Base-by-base conservation (phyloP, 1,140 invertebrate genomes). In the Conus betulinus region DNA sequence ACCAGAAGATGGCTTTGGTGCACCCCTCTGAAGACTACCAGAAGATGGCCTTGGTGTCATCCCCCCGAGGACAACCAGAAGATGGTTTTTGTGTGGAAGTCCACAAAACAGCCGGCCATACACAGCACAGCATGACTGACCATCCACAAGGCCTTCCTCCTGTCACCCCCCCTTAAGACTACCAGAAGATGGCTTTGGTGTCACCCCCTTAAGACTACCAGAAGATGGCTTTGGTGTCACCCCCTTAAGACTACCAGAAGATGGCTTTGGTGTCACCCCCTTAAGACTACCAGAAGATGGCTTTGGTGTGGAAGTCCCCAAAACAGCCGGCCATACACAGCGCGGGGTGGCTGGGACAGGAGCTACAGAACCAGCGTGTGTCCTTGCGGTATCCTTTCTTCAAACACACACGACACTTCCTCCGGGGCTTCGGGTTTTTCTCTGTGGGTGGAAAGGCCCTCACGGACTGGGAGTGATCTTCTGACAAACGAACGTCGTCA, bases 401-500 rank as follows among this genome's bases (percentile, higher is more conserved):
- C 51, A 53, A 20, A 23, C 79, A 81, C 51, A 81, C 79, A 3
- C 79, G 79, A 23, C 79, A 81, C 51, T 81, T 81, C 15, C 79
- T 3, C 79, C 79, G 13, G 78, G 79, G 79, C 79, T 81, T 81
- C 13, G 79, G 79, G 51, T 81, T 81, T 51, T 53, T 81, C 27
- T 13, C 51, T 5, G 79, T 81, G 79, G 79, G 79, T 53, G 79
- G 39, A 20, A 81, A 81, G 39, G 79, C 79, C 79, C 39, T 11
- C 17, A 81, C 51, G 5, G 79, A 81, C 51, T 81, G 79, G 51
- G 39, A 51, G 79, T 81, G 79, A 81, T 81, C 79, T 20, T 81
- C 27, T 13, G 51, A 51, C 79, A 81, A 23, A 81, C 79, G 79
- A 81, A 81, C 79, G 7, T 81, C 79, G 79, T 81, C 79, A 55